Conservation (phyloP, 2,113 vertebrate genomes). For the Oryzias woworae region DNA sequence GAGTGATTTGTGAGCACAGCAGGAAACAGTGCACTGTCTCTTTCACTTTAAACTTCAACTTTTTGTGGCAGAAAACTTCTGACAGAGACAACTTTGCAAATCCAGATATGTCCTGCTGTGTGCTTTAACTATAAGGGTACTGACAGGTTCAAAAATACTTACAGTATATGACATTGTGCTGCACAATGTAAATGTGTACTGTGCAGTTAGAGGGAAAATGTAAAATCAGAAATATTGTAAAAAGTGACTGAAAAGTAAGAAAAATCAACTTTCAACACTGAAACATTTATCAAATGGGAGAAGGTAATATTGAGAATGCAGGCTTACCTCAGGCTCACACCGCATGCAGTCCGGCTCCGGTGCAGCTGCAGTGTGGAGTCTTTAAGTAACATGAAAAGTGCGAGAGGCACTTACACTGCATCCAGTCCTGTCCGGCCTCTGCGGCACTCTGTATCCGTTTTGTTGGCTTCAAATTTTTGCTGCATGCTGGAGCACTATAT, state of each 20-base stretch:
- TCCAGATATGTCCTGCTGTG: slow-evolving; percentile 16
- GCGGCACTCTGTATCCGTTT: too few species aligned
- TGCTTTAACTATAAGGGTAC: slow-evolving; percentile 2
- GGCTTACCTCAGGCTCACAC: too few species aligned
- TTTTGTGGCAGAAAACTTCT: slow-evolving; percentile 13
- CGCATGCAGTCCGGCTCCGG: too few species aligned
- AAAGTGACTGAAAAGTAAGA: too few species aligned
- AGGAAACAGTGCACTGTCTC: slow-evolving; percentile 15
- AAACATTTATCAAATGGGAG: background rate
- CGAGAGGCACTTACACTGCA: too few species aligned
- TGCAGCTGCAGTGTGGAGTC: too few species aligned
- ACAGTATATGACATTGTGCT: background rate
- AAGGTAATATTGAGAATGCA: too few species aligned
- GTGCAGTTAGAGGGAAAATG: background rate
- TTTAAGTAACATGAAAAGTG: too few species aligned
- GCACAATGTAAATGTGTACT: background rate
- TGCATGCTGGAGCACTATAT: too few species aligned
- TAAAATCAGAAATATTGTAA: background rate
- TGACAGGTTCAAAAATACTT: slow-evolving; percentile 15
- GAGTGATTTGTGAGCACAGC: slow-evolving; percentile 35
- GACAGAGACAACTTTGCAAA: slow-evolving; percentile 7
- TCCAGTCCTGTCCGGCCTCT: too few species aligned
- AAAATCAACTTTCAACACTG: background rate
- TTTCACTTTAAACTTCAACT: slow-evolving; percentile 18
- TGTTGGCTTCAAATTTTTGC: too few species aligned